Conservation (phyloP, 2,113 vertebrate genomes). For the Chloebia gouldiae region DNA sequence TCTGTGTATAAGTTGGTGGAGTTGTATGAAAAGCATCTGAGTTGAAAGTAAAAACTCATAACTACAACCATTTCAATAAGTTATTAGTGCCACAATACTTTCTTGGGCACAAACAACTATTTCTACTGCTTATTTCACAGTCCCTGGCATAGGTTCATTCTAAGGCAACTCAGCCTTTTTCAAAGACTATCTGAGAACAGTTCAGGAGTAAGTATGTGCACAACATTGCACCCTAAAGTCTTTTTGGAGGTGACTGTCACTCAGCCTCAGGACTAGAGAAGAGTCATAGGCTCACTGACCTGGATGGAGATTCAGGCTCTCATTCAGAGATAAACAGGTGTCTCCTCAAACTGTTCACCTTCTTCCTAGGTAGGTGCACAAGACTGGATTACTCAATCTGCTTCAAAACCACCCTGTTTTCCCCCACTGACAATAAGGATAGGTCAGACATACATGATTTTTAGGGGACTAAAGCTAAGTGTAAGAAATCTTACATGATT, state of each 20-base stretch:
- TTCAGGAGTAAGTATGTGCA: not conserved
- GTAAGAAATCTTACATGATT: not conserved
- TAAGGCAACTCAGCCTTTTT: not conserved
- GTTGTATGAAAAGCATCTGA: not conserved
- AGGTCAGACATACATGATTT: not conserved
- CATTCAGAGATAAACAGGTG: not conserved
- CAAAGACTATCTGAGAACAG: not conserved
- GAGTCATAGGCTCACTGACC: not conserved
- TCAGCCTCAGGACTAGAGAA: not conserved
- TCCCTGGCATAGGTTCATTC: not conserved
- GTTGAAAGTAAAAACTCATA: not conserved
- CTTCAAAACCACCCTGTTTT: not conserved
- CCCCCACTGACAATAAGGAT: no score
- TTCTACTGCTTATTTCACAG: not conserved
- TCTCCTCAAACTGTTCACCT: not conserved
- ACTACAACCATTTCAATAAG: not conserved
- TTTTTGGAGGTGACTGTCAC: not conserved
- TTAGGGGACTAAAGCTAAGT: not conserved
- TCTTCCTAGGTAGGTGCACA: not conserved
- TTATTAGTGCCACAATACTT: not conserved
- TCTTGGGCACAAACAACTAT: not conserved
- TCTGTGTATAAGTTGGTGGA: not conserved
- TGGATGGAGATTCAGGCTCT: not conserved
- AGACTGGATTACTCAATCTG: not conserved
- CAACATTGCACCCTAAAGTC: not conserved